Conservation (phyloP, 2,888 invertebrate species). For the Caradrina clavipalpis region DNA sequence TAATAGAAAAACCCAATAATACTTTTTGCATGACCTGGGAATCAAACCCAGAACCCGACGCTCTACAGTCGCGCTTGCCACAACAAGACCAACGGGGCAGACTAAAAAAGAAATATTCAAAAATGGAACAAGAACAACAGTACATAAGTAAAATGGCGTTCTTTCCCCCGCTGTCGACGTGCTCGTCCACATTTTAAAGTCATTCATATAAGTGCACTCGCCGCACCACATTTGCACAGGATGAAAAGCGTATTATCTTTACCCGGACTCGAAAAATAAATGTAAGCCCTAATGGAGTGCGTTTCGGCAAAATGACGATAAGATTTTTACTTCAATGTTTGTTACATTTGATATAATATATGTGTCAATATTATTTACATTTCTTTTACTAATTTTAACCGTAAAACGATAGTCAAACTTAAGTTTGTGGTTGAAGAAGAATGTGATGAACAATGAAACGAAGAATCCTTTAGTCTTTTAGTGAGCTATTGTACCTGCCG, state of each 20-base stretch:
- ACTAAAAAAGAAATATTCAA: constrained; percentile 3
- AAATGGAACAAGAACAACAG: constrained; percentile 38
- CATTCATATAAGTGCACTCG: constrained; percentile 49
- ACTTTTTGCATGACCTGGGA: no score
- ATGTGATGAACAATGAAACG: no score
- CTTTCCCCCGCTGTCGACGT: constrained; percentile 8
- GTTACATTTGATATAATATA: no score
- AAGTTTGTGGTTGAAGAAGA: no score
- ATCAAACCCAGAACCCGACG: no score
- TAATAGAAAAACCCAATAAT: no score
- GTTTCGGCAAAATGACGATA: constrained; percentile 27
- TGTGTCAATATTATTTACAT: no score
- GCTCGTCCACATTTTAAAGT: constrained; percentile 37
- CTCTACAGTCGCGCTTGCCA: no score
- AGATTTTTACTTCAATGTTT: background rate
- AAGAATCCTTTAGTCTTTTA: background rate
- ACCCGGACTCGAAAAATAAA: constrained; percentile 38
- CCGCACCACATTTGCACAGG: constrained; percentile 42
- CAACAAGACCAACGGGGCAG: no score
- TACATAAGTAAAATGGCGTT: constrained; percentile 3
- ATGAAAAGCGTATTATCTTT: constrained; percentile 49
- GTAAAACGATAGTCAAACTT: no score
- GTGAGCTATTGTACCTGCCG: no score
- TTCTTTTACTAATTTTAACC: no score
- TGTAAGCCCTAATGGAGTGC: constrained; percentile 20